Percentiles rank a stretch among this genome's conserved stretches.
Evolutionary conservation across 2,113 vertebrate genomes (phyloP).

Genomic region (Nansenia antarctica): DNA sequence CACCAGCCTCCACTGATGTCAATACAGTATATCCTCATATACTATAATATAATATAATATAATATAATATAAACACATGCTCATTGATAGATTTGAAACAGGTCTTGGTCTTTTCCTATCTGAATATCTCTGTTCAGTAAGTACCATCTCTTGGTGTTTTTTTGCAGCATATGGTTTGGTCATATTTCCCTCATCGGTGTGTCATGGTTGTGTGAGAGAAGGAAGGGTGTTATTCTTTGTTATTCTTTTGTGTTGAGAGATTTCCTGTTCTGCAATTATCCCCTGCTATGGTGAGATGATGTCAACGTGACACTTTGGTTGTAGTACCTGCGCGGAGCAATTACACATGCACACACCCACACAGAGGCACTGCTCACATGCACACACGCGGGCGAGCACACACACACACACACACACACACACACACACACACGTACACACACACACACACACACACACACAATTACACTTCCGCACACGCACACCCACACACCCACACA

Average conservation of each 20-base stretch:
- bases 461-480: too few relatives aligned
- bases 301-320: constrained; percentile 31
- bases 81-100: too few relatives aligned
- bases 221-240: too few relatives aligned
- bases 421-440: neutral
- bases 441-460: neutral
- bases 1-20: too few relatives aligned
- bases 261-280: constrained; percentile 9
- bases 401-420: neutral
- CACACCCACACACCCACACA: too few relatives aligned
- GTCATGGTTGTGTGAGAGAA: neutral
- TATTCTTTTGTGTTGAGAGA: neutral
- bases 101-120: too few relatives aligned
- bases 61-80: too few relatives aligned
- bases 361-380: constrained; percentile 11
- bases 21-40: too few relatives aligned
- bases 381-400: neutral
- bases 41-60: too few relatives aligned
- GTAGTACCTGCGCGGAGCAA: neutral
- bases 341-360: constrained; percentile 15
- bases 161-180: neutral
- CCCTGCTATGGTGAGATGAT: constrained; percentile 16
- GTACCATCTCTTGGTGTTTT: neutral
- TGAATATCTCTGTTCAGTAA: neutral
- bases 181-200: neutral